Base-by-base conservation (phyloP, 2,797 vertebrate genomes). In the Falco rusticolus region DNA sequence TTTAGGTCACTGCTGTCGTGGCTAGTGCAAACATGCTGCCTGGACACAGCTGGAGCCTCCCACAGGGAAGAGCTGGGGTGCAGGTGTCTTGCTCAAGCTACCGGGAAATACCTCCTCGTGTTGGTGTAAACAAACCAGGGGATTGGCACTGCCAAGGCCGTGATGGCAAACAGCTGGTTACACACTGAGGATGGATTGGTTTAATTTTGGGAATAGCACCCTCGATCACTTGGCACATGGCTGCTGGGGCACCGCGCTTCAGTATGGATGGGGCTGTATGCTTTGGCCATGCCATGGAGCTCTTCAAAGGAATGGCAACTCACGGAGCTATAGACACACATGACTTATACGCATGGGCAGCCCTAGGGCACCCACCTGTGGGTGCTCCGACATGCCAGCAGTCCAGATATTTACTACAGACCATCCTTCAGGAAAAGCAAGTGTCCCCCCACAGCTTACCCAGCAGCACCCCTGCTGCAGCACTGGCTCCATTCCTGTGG, bases 61-160 rank as follows among this genome's bases (percentile, higher is more conserved):
- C 57, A 21, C 22, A 81, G 13, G 59, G 51, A 56, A 41, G 16
- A 41, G 16, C 19, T 45, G 18, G 11, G 34, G 8, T 18, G 25
- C 33, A 50, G 37, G 33, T 26, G 3, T 48, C 59, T 39, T 53
- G 43, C 59, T 66, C 4, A 3, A 47, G n/a, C 5, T 6, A 9
- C 14, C 16, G 13, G 28, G 31, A 90, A 79, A 41, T 5, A 22
- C 0, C 6, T 78, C 48, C 26, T 68, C 20, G 2, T 2, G 2
- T 8, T 11, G 22, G 13, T 53, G 22, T 6, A 21, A 45, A 37
- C 1, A 34, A 34, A 34, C 34, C 6, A 5, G 0, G 0, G 15
- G 20, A 61, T 5, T 13, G 19, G 15, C 24, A 9, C 21, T 64
- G 18, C 14, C 45, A 65, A 28, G 41, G 16, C 33, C 48, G 10